Base-by-base conservation (phyloP, 2,113 vertebrate species). In the Euleptes europaea region DNA sequence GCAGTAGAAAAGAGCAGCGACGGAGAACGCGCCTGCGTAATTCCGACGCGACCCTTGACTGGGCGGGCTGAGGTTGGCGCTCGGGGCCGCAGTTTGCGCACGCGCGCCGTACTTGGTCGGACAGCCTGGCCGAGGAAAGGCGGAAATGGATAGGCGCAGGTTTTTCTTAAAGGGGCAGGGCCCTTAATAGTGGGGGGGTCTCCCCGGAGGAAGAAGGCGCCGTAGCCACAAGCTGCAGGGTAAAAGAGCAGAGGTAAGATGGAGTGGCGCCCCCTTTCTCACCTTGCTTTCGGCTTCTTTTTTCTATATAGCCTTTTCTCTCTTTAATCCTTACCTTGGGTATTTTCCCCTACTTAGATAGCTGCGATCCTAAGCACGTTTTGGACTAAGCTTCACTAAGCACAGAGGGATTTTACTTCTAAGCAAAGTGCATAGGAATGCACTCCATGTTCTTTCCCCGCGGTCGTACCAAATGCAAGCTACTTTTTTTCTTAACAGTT, bases 151-250 rank as follows among this genome's bases (percentile, higher is more conserved):
- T 21, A 40, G 40, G 31, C n/a, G 5, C 4, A 1, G 13, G 21
- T 47, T 14, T 31, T 28, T 78, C 31, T 83, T 87, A 83, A 87
- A 87, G 85, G 11, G 73, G 35, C 40, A 70, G 65, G 5, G 54
- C 12, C 72, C 4, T 13, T 1, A 44, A 31, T 9, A 49, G 35
- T 3, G 35, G 65, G 3, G 88, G 60, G 88, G 57, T 63, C 71
- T 54, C 12, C 19, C 5, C 42, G 14, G 9, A 35, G 21, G 33
- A 15, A 21, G 21, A 83, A 76, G 44, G 47, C 11, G 44, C 63
- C 44, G 44, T 5, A 51, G 66, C 38, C 17, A 1, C 31, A 23
- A 23, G 15, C 44, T 70, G 74, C 21, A 60, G 70, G 38, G 19
- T 14, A 51, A 71, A 2, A 28, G 44, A 49, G 31, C 49, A 66